Evolutionary conservation across 1,140 invertebrate species (phyloP), one percentile per base, ranked within the genome.

Genomic region (Orius laevigatus): DNA sequence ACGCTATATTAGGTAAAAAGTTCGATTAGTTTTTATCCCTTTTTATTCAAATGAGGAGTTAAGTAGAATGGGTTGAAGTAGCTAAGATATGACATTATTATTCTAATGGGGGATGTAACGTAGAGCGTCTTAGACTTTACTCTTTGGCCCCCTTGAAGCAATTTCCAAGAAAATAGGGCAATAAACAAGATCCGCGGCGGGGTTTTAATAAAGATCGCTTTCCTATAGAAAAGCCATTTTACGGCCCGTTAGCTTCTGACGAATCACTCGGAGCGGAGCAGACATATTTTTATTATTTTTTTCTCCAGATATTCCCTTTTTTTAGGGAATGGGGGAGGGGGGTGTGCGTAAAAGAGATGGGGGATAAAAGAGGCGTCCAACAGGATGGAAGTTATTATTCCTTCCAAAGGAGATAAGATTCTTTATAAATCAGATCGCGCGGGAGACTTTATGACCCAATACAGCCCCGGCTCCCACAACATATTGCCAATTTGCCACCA

Each of bases 311-410:
- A 42, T 25, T 25, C 25, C 25, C 25, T 25, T 25, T 25, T 25
- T 25, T 25, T 16, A 42, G 18, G 40, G 10, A 20, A 20, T 3
- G 10, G 11, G 36, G 15, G 3, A 4, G 36, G 15, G 36, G 11
- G 3, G 3, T 38, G 11, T 4, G 15, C n/a, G 15, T n/a, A 38
- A 16, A 38, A 10, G 36, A 38, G 15, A 38, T 38, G 36, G 36
- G 15, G 36, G 36, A 38, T 38, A 12, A 45, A 10, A 31, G 19
- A 31, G 43, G 43, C 43, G 43, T 45, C 43, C 43, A 45, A 45
- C 43, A 45, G 43, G 43, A 45, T 45, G 43, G 43, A 45, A 45
- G 43, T 45, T 45, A 45, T 45, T 45, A 45, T 45, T 45, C 43
- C 43, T 19, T 31, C 43, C 20, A n/a, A 16, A 38, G 36, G 15